A percentile compares a stretch with the other conserved stretches of the same genome.
Conservation (phyloP, 1,140 invertebrate species). For the Drosophila tsacasi region DNA sequence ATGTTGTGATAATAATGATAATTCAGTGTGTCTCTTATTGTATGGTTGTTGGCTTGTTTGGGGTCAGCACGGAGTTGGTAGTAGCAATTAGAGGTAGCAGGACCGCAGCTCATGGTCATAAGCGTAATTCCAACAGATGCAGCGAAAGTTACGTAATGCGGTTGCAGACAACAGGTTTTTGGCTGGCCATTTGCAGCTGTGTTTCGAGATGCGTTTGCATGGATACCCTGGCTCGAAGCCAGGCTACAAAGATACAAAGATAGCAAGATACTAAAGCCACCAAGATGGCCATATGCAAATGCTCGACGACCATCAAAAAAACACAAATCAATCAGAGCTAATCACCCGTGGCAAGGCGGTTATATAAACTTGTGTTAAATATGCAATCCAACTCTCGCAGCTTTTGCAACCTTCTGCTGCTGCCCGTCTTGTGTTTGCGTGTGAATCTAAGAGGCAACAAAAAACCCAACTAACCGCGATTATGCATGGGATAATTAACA, state of each 20-base stretch:
- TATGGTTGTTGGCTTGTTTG: slow-evolving; percentile 26
- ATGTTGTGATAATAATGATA: slow-evolving; percentile 66
- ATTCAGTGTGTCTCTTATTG: slow-evolving; percentile 44
- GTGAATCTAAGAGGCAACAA: slow-evolving; percentile 30
- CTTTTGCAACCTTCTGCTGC: slow-evolving; percentile 52
- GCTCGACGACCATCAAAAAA: slow-evolving; percentile 27
- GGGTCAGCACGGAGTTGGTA: slow-evolving; percentile 43
- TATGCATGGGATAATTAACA: slow-evolving; percentile 27
- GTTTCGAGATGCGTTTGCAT: slow-evolving; percentile 47
- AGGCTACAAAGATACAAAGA: slow-evolving; percentile 6
- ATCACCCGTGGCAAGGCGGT: slow-evolving; percentile 47
- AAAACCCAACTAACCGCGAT: slow-evolving; percentile 11
- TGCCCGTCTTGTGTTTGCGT: slow-evolving; percentile 29
- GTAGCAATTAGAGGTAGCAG: slow-evolving; percentile 38
- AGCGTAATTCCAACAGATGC: slow-evolving; percentile 29
- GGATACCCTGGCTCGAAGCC: slow-evolving; percentile 28
- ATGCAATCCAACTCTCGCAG: slow-evolving; percentile 1
- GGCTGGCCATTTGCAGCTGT: slow-evolving; percentile 30
- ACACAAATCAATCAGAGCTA: slow-evolving; percentile 74
- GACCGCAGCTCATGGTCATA: slow-evolving; percentile 25
- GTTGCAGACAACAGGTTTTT: slow-evolving; percentile 57
- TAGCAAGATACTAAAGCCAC: background rate
- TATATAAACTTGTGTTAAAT: slow-evolving; percentile 36
- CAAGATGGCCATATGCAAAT: slow-evolving; percentile 38
- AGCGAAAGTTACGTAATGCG: slow-evolving; percentile 67